Evolutionary conservation across 2,888 invertebrate species (phyloP), one percentile per base, ranked within the genome.

Genomic region (Dusona sp.): DNA sequence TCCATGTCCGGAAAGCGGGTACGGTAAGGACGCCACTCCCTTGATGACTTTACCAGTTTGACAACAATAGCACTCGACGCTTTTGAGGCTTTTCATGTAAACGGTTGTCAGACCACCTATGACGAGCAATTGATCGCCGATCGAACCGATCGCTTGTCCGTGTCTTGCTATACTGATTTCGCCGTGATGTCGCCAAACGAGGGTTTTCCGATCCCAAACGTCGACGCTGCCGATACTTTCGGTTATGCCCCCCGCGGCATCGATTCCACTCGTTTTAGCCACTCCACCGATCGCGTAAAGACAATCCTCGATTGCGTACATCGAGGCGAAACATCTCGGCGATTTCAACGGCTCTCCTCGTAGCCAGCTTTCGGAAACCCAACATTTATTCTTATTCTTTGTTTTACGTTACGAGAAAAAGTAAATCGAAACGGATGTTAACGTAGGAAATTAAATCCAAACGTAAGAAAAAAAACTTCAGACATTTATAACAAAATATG

Each of bases 281-380:
- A 96, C 96, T 2, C 97, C 97, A 0, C 97, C 97, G 81, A 97
- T 95, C 51, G 97, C 93, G 90, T 96, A 97, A 65, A 97, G 92
- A 85, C 95, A 95, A 90, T 96, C 96, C 81, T 90, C 90, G 29
- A 91, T 88, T 3, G 91, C 91, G 84, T 91, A 91, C 82, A 94
- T 89, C 3, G 92, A 90, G 19, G 93, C 90, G 82, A 94, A 93
- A 67, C 93, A 93, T 19, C 94, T 90, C 1, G 94, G 92, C 25
- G 90, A 90, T 45, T 91, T 91, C 79, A 94, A 84, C 11, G 91
- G 86, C 25, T 88, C 84, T 64, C 86, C 89, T 84, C 89, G 90
- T 19, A 91, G 77, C 93, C 93, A 93, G 70, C 93, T 93, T 79
- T 16, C 86, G 88, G 6, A 36, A 19, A 29, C 45, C n/a, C 64